Conservation (phyloP, 2,113 vertebrate genomes). For the Trogon melanurus region DNA sequence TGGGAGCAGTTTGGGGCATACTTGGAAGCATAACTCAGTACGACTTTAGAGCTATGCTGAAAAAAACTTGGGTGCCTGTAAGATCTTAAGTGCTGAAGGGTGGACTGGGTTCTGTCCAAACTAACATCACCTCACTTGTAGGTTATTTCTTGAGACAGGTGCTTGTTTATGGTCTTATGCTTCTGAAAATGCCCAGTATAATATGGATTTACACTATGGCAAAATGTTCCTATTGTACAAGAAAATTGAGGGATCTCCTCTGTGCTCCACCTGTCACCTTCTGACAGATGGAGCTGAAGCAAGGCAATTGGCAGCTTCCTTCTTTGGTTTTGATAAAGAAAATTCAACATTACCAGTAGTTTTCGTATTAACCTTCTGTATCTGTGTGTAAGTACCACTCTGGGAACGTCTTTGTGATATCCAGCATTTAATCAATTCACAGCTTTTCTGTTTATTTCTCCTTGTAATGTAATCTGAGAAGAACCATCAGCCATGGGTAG, state of each 20-base stretch:
- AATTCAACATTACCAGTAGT: not conserved
- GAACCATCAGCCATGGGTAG: not conserved
- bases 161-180: not conserved
- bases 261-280: not conserved
- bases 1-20: not conserved
- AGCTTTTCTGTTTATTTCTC: not conserved
- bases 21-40: not conserved
- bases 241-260: not conserved
- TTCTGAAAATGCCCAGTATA: not conserved
- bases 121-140: not conserved
- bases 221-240: not conserved
- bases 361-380: not conserved
- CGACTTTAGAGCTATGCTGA: not conserved
- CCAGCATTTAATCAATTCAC: not conserved
- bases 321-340: not conserved
- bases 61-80: not conserved
- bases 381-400: not conserved
- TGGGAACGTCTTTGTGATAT: not conserved
- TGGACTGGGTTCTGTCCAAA: not conserved
- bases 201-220: not conserved
- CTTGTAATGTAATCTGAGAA: not conserved
- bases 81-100: not conserved
- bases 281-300: not conserved
- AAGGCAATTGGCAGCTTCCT: not conserved
- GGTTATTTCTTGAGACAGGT: not conserved